Conservation (phyloP, 2,113 vertebrate species). For the Amphilophus citrinellus region DNA sequence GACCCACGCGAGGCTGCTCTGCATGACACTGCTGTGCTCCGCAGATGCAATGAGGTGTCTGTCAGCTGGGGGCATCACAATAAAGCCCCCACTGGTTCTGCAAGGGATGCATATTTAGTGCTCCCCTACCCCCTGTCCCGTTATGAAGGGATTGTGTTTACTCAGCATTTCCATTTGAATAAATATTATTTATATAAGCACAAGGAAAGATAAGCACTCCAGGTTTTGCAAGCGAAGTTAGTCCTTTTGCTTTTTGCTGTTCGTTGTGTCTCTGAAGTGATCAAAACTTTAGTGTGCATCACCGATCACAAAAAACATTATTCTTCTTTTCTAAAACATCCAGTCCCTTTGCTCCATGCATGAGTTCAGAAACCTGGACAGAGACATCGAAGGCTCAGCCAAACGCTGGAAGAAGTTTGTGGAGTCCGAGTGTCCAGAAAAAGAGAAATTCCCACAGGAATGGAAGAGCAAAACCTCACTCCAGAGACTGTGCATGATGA, state of each 20-base stretch:
- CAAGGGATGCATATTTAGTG: constrained; percentile 58
- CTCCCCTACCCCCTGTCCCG: constrained; percentile 26
- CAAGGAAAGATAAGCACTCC: constrained; percentile 68
- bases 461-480: constrained; percentile 93
- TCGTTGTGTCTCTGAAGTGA: constrained; percentile 32
- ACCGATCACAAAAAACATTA: not conserved
- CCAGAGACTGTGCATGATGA: constrained; percentile 92
- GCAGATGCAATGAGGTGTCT: constrained; percentile 64
- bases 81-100: constrained; percentile 52
- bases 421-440: constrained; percentile 93
- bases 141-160: constrained; percentile 70
- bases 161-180: constrained; percentile 74
- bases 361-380: constrained; percentile 90
- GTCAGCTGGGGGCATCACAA: constrained; percentile 59
- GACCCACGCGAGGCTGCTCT: constrained; percentile 31
- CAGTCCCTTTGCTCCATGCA: constrained; percentile 92
- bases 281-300: constrained; percentile 37
- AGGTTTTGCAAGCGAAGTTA: constrained; percentile 51
- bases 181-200: constrained; percentile 71
- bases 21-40: constrained; percentile 42
- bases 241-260: constrained; percentile 43
- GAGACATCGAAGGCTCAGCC: constrained; percentile 93
- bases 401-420: constrained; percentile 96
- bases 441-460: constrained; percentile 94
- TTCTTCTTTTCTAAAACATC: not conserved